A percentile compares a stretch with the other conserved stretches of the same genome.
Conservation (phyloP, 2,888 invertebrate species). For the Andrena dorsata region DNA sequence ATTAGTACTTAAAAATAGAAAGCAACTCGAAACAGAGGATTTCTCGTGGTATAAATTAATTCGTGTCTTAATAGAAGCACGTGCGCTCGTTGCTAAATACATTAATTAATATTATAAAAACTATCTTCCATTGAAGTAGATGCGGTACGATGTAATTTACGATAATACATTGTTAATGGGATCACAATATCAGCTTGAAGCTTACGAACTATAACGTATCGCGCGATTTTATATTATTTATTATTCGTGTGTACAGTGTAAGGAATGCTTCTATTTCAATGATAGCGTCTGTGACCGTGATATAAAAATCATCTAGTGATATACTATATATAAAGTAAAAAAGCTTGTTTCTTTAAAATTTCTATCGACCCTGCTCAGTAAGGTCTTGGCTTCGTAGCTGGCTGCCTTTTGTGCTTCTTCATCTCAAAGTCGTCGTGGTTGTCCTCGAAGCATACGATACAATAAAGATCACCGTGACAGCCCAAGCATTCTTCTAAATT, state of each 20-base stretch:
- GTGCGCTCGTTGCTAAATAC: constrained; percentile 17
- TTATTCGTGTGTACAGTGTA: constrained; percentile 1
- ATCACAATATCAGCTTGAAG: constrained; percentile 43
- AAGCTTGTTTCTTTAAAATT: constrained; percentile 8
- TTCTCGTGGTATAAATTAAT: constrained; percentile 8
- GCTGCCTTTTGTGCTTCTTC: constrained; percentile 73
- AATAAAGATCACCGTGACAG: constrained; percentile 93
- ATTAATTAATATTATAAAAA: constrained; percentile 18
- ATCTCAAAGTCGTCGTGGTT: constrained; percentile 89
- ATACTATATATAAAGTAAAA: not conserved
- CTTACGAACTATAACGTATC: constrained; percentile 10
- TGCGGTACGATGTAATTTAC: constrained; percentile 26
- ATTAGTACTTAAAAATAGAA: not conserved
- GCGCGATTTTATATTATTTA: constrained; percentile 9
- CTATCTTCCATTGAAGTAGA: constrained; percentile 8
- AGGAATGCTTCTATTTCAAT: constrained; percentile 17
- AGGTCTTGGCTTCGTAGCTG: constrained; percentile 20
- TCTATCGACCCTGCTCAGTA: not conserved
- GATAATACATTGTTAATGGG: constrained; percentile 17
- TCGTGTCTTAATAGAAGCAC: constrained; percentile 20
- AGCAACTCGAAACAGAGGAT: not conserved
- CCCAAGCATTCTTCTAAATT: constrained; percentile 91
- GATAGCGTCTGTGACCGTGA: not conserved
- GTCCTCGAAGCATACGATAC: constrained; percentile 90
- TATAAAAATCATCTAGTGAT: constrained; percentile 5